Evolutionary conservation across 2,113 vertebrate species (phyloP).

Genomic region (Hylia prasina): DNA sequence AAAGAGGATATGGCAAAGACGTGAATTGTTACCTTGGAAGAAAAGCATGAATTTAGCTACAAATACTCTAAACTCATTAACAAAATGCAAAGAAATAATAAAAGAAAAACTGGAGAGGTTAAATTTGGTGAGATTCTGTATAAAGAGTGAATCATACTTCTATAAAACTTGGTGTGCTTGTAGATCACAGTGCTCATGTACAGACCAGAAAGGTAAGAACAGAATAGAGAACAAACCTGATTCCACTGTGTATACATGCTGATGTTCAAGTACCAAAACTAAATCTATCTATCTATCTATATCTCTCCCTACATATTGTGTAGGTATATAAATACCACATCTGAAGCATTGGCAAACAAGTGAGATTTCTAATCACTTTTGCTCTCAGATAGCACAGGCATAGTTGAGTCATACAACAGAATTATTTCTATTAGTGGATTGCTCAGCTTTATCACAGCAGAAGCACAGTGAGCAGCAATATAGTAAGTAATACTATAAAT

Average conservation of each 20-base stretch:
- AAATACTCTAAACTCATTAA: background rate
- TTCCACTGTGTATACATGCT: accelerated
- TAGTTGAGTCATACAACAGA: background rate
- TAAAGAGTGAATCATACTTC: background rate
- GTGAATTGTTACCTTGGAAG: background rate
- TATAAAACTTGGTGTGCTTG: background rate
- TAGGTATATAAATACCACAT: background rate
- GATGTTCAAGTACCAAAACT: background rate
- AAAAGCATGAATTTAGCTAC: background rate
- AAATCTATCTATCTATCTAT: background rate
- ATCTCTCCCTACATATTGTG: background rate
- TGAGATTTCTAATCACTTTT: background rate
- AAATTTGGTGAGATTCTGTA: background rate
- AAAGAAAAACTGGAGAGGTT: background rate
- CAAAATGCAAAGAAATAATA: background rate
- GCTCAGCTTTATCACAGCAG: slow-evolving; percentile 2
- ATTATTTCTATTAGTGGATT: background rate
- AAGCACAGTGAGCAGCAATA: background rate
- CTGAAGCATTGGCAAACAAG: background rate
- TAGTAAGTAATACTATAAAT: background rate
- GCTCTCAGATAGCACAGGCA: background rate
- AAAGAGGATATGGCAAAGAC: background rate
- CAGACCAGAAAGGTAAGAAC: background rate
- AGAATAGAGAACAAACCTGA: background rate
- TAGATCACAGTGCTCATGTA: background rate